Evolutionary conservation across 2,113 vertebrate genomes (phyloP).

Genomic region (Turnix velox): DNA sequence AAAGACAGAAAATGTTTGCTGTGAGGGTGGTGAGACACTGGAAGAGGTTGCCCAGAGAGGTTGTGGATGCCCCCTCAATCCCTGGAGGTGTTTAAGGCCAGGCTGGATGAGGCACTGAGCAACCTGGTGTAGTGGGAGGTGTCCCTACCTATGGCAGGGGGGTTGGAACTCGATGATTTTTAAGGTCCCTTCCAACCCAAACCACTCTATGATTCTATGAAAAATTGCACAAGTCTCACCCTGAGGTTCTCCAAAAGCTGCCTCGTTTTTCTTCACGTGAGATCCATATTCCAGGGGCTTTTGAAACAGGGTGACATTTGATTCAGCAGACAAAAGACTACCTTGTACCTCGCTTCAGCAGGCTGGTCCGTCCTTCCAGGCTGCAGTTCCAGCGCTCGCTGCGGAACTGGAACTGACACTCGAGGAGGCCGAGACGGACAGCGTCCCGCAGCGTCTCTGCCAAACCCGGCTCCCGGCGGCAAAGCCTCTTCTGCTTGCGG

Average conservation of each 20-base stretch:
- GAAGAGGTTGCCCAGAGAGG: too few species aligned
- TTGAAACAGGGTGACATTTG: neutral
- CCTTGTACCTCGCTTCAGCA: constrained; percentile 90
- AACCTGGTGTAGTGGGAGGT: too few species aligned
- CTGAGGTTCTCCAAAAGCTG: neutral
- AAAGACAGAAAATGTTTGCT: too few species aligned
- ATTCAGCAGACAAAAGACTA: neutral
- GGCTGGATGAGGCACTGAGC: too few species aligned
- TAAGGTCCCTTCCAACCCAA: too few species aligned
- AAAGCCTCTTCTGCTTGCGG: constrained; percentile 88
- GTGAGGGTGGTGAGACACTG: too few species aligned
- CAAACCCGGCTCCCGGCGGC: constrained; percentile 90
- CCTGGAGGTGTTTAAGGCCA: too few species aligned
- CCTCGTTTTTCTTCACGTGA: accelerated
- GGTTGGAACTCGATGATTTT: too few species aligned
- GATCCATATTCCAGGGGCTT: neutral
- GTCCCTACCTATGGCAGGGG: too few species aligned
- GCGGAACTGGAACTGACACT: constrained; percentile 94
- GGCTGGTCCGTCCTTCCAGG: constrained; percentile 88
- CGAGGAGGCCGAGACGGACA: constrained; percentile 86
- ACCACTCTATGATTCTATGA: too few species aligned
- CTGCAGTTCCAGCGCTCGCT: constrained; percentile 98
- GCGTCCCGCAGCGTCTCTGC: constrained; percentile 92
- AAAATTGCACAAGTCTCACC: neutral
- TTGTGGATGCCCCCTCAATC: too few species aligned